Evolutionary conservation across 2,113 vertebrate species (phyloP), one percentile per base, ranked within the genome.

Genomic region (Atherinomorus stipes): DNA sequence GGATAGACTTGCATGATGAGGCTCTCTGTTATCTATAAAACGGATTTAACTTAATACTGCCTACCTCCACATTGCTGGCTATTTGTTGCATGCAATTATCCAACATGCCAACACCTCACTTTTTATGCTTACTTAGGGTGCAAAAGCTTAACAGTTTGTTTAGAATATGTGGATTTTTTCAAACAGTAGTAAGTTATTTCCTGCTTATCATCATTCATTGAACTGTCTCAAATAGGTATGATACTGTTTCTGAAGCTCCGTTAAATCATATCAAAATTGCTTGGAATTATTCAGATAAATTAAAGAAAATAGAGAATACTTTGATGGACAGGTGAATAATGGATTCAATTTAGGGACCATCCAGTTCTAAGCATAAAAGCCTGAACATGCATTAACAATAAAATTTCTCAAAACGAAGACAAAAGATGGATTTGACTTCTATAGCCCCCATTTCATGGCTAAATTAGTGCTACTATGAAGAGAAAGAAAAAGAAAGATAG

Each of bases 81-180:
- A 70, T 71, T 72, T 58, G 22, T 68, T 66, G 57, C 45, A 76
- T 68, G 47, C 57, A 83, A 79, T 77, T 72, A 85, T 58, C 73
- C 38, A 78, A 57, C 51, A 67, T 62, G 64, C 58, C 19, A 50
- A 79, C 38, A 56, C 53, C 26, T 83, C 49, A 59, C 44, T 50
- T 66, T 87, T 84, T 64, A 38, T 89, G 87, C 79, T 78, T 61
- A 71, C 42, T 87, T 64, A 72, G 64, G 22, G 2, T 13, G 51
- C 70, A 77, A 69, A 63, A 57, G 49, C 64, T 59, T 62, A 38
- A n/a, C 19, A 8, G 18, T 54, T 76, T 71, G 31, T 77, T 71
- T 66, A 23, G 15, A 22, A 15, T n/a, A 11, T 57, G 34, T 22
- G 23, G 8, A 22, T 50, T 16, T 54, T 21, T 74, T 52, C 44